These are phyloP conservation scores for Megalops atlanticus DNA, from an alignment of 2,113 vertebrate species.

Conservation along the genomic window DNA sequence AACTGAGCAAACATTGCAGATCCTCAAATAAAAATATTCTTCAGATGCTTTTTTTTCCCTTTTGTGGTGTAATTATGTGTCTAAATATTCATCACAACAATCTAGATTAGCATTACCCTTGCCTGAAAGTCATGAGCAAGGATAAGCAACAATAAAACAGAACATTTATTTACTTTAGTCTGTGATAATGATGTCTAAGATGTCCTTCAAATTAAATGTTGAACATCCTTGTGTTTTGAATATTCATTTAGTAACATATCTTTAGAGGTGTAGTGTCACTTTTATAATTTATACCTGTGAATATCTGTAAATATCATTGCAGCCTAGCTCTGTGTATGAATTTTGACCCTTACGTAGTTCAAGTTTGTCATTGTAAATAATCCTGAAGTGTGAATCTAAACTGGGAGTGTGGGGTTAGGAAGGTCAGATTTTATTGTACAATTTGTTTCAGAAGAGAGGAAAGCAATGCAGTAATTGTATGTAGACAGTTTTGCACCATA, in stretches of 20 bases:
- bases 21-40: conserved; percentile 22
- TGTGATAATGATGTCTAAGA: background rate
- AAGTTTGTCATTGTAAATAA: too few relatives aligned
- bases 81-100: conserved; percentile 13
- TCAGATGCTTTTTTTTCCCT: conserved; percentile 10
- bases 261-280: background rate
- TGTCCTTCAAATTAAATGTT: background rate
- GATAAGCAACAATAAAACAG: background rate
- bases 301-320: background rate
- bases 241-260: background rate
- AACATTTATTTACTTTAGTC: background rate
- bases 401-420: too few relatives aligned
- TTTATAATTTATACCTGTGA: background rate
- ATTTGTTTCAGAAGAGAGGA: too few relatives aligned
- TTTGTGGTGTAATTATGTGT: background rate
- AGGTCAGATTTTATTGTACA: too few relatives aligned
- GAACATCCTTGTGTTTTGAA: background rate
- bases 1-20: conserved; percentile 24
- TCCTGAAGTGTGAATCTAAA: too few relatives aligned
- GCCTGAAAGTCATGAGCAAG: conserved; percentile 5
- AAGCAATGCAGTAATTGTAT: too few relatives aligned
- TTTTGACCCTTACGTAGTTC: background rate
- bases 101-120: background rate
- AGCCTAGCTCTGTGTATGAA: background rate
- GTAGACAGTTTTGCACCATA: too few relatives aligned